Base-by-base conservation (phyloP, 2,797 vertebrate genomes). In the Lacerta bilineata region DNA sequence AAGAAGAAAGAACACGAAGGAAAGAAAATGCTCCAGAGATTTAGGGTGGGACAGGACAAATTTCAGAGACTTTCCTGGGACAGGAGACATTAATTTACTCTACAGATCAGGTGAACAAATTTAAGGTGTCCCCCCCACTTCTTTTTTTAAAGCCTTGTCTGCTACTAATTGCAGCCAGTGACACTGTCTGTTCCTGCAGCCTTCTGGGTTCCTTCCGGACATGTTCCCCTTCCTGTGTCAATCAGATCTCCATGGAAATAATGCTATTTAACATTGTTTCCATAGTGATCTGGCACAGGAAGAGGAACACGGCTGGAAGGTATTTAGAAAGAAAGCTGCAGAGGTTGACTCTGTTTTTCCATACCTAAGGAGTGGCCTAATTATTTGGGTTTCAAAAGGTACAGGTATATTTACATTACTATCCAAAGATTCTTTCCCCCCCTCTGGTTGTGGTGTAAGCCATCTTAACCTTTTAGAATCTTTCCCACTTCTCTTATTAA, bases 401-500 rank as follows among this genome's bases (percentile, higher is more conserved):
- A 84, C 3, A 79, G 39, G 27, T 83, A 84, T 78, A 84, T 79
- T 61, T 39, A 80, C 43, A 72, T 36, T 64, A 46, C 68, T 74
- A 23, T 36, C n/a, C 55, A 64, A 59, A 64, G 9, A 5, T 74
- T 18, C 33, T 46, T 3, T 3, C 39, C 39, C 39, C 39, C 39
- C 39, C 39, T 5, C 39, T 1, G 39, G 50, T 80, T 79, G 29
- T 43, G 55, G 75, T 59, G 33, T 43, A 89, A 80, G 76, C 68
- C n/a, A 74, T 46, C 83, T 79, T 75, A 78, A 59, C 71, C 43
- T 69, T n/a, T 20, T 80, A 80, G 13, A 91, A 85, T 84, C 3
- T 41, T 91, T 87, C 10, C 36, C 64, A 39, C 43, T 77, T 90
- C 69, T 83, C 59, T 79, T 76, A 87, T 1, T 18, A 89, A 86